A percentile compares a stretch with the other conserved stretches of the same genome.
Conservation (phyloP, 2,888 invertebrate species). For the Stenurella melanura region DNA sequence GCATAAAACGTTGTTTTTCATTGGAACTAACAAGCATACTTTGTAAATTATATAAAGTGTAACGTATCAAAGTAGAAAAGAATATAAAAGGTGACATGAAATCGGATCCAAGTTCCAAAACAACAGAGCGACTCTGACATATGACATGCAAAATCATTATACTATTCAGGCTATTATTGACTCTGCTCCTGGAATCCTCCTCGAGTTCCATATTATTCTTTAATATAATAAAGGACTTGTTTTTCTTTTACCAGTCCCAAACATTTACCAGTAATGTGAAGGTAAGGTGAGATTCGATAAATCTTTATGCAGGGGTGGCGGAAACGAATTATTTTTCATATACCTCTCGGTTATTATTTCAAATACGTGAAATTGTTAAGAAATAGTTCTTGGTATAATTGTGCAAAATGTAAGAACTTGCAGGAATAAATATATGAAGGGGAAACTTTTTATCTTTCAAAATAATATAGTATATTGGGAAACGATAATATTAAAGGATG, state of each 20-base stretch:
- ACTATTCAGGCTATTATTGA: conserved; percentile 33
- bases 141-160: conserved; percentile 44
- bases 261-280: not conserved
- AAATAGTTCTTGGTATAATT: too few relatives aligned
- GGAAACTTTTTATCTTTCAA: too few relatives aligned
- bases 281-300: not conserved
- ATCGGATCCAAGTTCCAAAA: conserved; percentile 47
- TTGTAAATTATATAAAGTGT: conserved; percentile 60
- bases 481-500: too few relatives aligned
- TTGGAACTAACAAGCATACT: conserved; percentile 57
- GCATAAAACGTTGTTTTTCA: conserved; percentile 37
- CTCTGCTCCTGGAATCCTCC: conserved; percentile 18
- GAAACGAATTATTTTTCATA: too few relatives aligned
- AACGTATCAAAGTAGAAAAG: conserved; percentile 58
- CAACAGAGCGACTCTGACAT: conserved; percentile 38
- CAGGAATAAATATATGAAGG: too few relatives aligned
- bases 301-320: too few relatives aligned
- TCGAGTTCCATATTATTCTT: conserved; percentile 30
- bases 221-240: conserved; percentile 31
- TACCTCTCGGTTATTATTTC: too few relatives aligned
- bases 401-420: too few relatives aligned
- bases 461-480: too few relatives aligned
- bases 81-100: conserved; percentile 56
- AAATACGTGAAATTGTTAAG: too few relatives aligned
- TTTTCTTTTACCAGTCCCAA: conserved; percentile 16